phyloP scores from a whole-genome alignment of 2,888 invertebrate genomes.

The Choreutis nemorana region DNA sequence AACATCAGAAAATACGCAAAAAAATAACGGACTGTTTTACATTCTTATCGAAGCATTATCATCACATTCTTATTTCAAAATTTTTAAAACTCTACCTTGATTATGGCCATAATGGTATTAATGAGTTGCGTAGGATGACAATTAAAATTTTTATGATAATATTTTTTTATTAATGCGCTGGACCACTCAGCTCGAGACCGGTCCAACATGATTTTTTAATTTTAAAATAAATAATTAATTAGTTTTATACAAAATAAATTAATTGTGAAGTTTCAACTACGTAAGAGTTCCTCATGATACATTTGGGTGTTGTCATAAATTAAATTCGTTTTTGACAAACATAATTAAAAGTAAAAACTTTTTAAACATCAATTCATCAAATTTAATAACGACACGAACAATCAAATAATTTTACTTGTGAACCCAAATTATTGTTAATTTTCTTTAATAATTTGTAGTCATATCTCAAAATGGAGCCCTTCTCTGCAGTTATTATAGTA shows the following conservation, averaged over 20 bases:
- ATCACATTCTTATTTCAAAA: too few relatives aligned
- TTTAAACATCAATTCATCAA: conserved; percentile 3
- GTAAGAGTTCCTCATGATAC: too few relatives aligned
- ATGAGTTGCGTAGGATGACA: conserved; percentile 23
- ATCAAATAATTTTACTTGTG: conserved; percentile 38
- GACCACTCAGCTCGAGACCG: conserved; percentile 6
- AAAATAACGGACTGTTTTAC: conserved; percentile 21
- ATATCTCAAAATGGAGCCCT: conserved; percentile 40
- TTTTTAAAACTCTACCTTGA: too few relatives aligned
- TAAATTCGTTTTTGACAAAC: background rate
- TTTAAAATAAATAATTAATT: conserved; percentile 31
- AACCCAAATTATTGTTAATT: conserved; percentile 51
- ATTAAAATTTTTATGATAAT: conserved; percentile 12
- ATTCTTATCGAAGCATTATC: too few relatives aligned
- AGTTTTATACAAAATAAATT: conserved; percentile 11
- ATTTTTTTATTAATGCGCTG: background rate
- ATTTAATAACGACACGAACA: conserved; percentile 36
- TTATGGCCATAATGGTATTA: conserved; percentile 32
- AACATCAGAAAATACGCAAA: too few relatives aligned
- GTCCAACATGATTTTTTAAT: conserved; percentile 20
- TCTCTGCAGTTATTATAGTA: conserved; percentile 43
- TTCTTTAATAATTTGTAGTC: conserved; percentile 37
- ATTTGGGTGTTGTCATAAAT: background rate
- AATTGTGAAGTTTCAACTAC: background rate
- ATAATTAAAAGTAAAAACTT: background rate